Evolutionary conservation across 2,113 vertebrate species (phyloP), one percentile per base, ranked within the genome.

Genomic region (Hippoglossus stenolepis): DNA sequence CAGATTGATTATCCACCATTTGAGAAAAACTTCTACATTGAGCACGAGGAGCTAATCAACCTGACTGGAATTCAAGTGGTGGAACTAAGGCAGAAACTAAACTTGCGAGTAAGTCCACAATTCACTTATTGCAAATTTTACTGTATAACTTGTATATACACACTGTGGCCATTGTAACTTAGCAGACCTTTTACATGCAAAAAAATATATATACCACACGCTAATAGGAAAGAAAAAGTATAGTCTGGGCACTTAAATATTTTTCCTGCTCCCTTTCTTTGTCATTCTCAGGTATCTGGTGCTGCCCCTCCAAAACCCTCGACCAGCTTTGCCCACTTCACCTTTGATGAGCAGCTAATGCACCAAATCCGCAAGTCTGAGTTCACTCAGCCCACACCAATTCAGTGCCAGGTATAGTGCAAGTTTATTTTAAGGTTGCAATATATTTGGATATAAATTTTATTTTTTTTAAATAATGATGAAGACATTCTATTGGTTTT

Each of bases 281-380:
- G 2, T 66, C 40, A 38, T 57, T 73, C 9, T 67, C 87, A 97
- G 98, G 97, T 99, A 10, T 99, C 98, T 1, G 98, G 98, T 64
- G 98, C 98, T 70, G 97, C 96, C 65, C 96, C 98, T 80, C 98
- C 98, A 56, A 96, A 98, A 82, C 96, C 96, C 69, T 95, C 92
- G 56, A 98, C 97, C 77, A 99, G 98, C 90, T 99, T 99, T 92
- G 98, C 97, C 86, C 98, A 99, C 90, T 99, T 99, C 83, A 94
- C 94, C 23, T 99, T 99, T 84, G 98, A 99, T 85, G 98, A 99
- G 84, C 98, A 98, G 85, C 95, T 99, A 49, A 98, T 98, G 97
- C 96, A 98, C 89, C 96, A 97, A 79, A 99, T 99, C 83, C 96
- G 98, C 90, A 99, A 99, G 92, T 99, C 98, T 0, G 98, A 99